A percentile compares a stretch with the other conserved stretches of the same genome.
phyloP scores from a whole-genome alignment of 2,888 invertebrate species.

The Trachelus stipa region DNA sequence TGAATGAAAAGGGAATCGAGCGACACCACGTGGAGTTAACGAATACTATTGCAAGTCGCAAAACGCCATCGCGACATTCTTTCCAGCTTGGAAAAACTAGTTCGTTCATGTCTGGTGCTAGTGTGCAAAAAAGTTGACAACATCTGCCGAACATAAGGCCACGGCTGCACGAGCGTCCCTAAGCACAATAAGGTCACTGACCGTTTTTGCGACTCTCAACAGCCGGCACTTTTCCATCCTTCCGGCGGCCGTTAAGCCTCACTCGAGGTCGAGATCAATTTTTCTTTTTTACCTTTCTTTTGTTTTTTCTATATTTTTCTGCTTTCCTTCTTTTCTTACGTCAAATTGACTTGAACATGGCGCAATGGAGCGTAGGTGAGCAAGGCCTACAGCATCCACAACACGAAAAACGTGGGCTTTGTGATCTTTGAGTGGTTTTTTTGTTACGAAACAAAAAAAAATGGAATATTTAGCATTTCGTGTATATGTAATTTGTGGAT shows the following conservation, averaged over 20 bases:
- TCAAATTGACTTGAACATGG: not conserved
- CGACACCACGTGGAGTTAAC: not conserved
- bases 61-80: not conserved
- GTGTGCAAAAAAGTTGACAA: conserved; percentile 45
- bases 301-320: conserved; percentile 14
- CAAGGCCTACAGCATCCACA: not conserved
- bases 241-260: not conserved
- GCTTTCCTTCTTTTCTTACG: not conserved
- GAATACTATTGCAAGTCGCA: not conserved
- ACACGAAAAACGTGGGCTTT: not conserved
- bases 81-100: conserved; percentile 14
- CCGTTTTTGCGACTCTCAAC: conserved; percentile 27
- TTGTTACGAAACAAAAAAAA: not conserved
- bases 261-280: not conserved
- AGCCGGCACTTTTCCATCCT: not conserved
- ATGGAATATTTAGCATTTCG: not conserved
- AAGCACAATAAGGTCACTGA: conserved; percentile 24
- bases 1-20: conserved; percentile 2
- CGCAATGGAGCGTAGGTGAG: not conserved
- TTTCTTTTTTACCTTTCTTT: conserved; percentile 16
- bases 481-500: not conserved
- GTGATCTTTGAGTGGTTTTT: not conserved
- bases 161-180: conserved; percentile 10
- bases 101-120: conserved; percentile 44
- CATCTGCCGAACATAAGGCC: conserved; percentile 51